phyloP scores from a whole-genome alignment of 2,797 vertebrate genomes.

The Vipera latastei region DNA sequence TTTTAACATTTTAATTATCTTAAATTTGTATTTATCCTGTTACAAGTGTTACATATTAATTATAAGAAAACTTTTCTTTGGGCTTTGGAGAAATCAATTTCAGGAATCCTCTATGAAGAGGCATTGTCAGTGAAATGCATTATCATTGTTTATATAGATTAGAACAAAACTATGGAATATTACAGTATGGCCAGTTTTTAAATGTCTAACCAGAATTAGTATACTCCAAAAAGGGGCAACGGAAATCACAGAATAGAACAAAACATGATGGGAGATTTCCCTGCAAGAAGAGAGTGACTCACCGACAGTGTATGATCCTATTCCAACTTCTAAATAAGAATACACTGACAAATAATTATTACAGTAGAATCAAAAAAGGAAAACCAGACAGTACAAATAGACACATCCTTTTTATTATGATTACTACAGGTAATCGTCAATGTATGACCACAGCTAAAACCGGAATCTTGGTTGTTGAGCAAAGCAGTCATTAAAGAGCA shows the following conservation, averaged over 20 bases:
- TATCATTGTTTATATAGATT: neutral
- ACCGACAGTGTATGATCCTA: neutral
- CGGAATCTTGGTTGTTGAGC: neutral
- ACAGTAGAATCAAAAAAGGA: neutral
- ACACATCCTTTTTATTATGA: neutral
- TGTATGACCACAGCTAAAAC: neutral
- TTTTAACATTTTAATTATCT: neutral
- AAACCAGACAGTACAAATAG: neutral
- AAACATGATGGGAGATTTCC: neutral
- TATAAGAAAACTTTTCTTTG: neutral
- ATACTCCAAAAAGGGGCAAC: neutral
- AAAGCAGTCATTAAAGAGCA: neutral
- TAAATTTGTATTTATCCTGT: neutral
- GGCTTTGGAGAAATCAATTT: neutral
- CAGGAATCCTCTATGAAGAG: neutral
- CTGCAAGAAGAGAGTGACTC: neutral
- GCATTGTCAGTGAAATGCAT: neutral
- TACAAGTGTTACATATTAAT: neutral
- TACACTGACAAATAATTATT: neutral
- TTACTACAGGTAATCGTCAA: neutral
- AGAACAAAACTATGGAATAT: neutral
- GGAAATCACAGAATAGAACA: neutral
- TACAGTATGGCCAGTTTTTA: neutral
- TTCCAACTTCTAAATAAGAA: neutral
- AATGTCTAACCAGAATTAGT: neutral